These are phyloP conservation scores for Typhlichthys subterraneus DNA, from an alignment of 2,797 vertebrate genomes.

Conservation along the genomic window DNA sequence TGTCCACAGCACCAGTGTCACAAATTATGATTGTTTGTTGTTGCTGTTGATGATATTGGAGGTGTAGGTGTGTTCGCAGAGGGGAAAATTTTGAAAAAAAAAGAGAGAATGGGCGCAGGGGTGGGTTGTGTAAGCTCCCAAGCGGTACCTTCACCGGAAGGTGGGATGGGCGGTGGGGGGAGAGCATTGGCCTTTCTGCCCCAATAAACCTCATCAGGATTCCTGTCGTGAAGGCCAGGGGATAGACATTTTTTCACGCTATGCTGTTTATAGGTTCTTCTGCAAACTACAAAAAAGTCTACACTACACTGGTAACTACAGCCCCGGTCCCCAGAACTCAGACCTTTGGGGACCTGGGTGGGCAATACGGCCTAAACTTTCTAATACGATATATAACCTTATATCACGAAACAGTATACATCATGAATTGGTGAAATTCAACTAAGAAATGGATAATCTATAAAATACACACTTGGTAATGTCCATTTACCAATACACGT, in stretches of 20 bases:
- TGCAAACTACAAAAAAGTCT: conserved; percentile 26
- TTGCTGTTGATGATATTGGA: not conserved
- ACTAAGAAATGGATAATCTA: too few species aligned
- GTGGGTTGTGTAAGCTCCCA: conserved; percentile 53
- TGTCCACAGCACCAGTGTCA: too few species aligned
- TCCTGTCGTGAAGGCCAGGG: conserved; percentile 77
- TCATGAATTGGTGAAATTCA: too few species aligned
- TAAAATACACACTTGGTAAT: too few species aligned
- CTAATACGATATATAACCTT: too few species aligned
- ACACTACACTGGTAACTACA: too few species aligned
- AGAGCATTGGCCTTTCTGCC: conserved; percentile 89
- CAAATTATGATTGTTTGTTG: too few species aligned
- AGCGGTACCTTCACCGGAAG: conserved; percentile 69
- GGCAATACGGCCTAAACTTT: too few species aligned
- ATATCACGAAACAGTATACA: too few species aligned
- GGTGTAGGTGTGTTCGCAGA: conserved; percentile 2
- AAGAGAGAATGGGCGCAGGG: conserved; percentile 23
- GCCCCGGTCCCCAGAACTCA: too few species aligned
- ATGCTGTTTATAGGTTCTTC: conserved; percentile 75
- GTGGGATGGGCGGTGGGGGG: conserved; percentile 80
- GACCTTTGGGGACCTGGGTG: too few species aligned
- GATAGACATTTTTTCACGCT: conserved; percentile 90
- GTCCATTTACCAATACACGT: too few species aligned
- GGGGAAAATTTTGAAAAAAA: not conserved
- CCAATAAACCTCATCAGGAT: conserved; percentile 90